Evolutionary conservation across 53 echinoderm and acorn worm species (phyloP), one percentile per base, ranked within the genome.

Genomic region (Stichopus horrens): DNA sequence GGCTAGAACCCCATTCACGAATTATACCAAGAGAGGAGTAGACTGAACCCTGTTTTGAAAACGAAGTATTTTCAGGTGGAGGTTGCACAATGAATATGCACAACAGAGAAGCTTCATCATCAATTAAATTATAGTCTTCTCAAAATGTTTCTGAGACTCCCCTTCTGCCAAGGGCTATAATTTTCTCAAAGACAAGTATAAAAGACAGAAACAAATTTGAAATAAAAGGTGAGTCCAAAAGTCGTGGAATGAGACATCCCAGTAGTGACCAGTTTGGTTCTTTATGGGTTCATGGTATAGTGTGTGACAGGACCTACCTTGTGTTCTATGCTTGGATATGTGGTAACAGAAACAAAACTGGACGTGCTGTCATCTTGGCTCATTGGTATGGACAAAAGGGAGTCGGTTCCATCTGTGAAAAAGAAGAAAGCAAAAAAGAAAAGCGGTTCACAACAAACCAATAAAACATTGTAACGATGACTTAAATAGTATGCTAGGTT

Each of bases 341-440:
- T 65, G 21, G 85, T 23, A 23, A 53, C 54, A 76, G 85, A 85
- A 85, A 65, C 85, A 85, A 85, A 85, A 66, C 85, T 85, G 85
- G 55, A 80, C 80, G 80, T 80, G 21, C 86, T 68, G 51, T 65
- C 86, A 86, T 86, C 86, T 68, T 86, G 86, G 71, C 86, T 86
- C 66, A 87, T 87, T 19, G 87, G 87, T 74, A 87, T 87, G 5
- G 74, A 74, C 53, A 87, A 23, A 75, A 87, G 74, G 7, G 87
- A 87, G 58, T 87, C 87, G 16, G 87, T 74, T 54, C 87, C 87
- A 87, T 87, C 87, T 87, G 87, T 52, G 23, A 87, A 22, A 22
- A 76, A 14, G 23, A 18, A 11, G 0, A 53, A 23, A 53, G 21
- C 5, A 76, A 53, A 74, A 23, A 8, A 74, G 75, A 2, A 20